Percentiles rank a stretch among this genome's conserved stretches.
phyloP scores from a whole-genome alignment of 2,888 invertebrate species.

The Linnaemya vulpina region DNA sequence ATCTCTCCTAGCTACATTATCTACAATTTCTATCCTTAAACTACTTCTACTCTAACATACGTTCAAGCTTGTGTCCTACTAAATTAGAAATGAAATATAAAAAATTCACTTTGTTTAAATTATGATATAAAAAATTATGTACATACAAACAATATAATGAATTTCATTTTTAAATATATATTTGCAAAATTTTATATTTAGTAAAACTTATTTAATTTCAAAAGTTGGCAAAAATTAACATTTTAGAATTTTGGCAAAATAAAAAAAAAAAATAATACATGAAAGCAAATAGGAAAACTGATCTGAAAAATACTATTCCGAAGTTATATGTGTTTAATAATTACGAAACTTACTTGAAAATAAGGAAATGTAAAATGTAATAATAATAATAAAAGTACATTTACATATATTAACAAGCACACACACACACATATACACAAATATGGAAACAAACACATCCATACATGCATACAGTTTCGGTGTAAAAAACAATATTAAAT shows the following conservation, averaged over 20 bases:
- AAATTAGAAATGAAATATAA: not conserved
- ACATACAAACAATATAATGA: not conserved
- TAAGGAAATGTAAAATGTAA: conserved; percentile 30
- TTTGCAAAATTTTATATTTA: conserved; percentile 41
- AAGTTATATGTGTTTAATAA: conserved; percentile 54
- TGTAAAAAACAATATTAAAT: conserved; percentile 55
- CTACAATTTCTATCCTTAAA: conserved; percentile 18
- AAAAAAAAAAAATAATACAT: conserved; percentile 18
- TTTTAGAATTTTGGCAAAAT: conserved; percentile 49
- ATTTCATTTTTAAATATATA: not conserved
- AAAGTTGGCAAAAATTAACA: conserved; percentile 42
- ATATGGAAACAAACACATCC: conserved; percentile 8
- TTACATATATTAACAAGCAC: not conserved
- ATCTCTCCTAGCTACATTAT: conserved; percentile 29
- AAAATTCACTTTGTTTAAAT: conserved; percentile 29
- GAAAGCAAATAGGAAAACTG: not conserved
- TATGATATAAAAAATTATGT: conserved; percentile 8
- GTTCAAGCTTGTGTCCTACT: conserved; percentile 40
- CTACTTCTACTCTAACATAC: conserved; percentile 20
- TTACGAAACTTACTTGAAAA: conserved; percentile 30
- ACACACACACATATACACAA: not conserved
- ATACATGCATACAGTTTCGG: conserved; percentile 42
- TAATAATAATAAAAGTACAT: conserved; percentile 37
- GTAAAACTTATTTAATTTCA: conserved; percentile 26
- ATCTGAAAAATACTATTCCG: conserved; percentile 21